Base-by-base conservation (phyloP, 37 sponge, comb jelly and placozoan species). In the Amphimedon queenslandica region DNA sequence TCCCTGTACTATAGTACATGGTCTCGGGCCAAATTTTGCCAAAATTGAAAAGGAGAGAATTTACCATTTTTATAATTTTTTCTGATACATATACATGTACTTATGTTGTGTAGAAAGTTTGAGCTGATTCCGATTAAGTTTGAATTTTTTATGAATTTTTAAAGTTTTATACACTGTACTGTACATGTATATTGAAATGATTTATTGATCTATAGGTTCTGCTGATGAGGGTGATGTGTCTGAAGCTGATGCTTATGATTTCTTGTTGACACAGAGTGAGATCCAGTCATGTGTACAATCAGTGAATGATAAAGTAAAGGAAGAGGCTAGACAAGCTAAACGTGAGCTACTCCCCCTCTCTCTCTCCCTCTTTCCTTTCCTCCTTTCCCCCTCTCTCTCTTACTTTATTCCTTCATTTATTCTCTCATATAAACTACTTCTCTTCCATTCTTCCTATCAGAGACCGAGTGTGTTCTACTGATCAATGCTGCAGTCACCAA, bases 221-320 rank as follows among this genome's bases (percentile, higher is more conserved):
- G 90, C 82, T 68, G 81, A 77, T 24, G 74, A 73, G n/a, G 78
- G 67, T 38, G 90, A 76, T 16, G 76, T 82, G 25, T 53, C 65
- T 1, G 84, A 92, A 42, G 66, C 65, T 51, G 97, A 98, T 69
- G 93, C 87, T 23, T 98, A 98, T 69, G 96, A 98, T 24, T 68
- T 73, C 38, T 84, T 88, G 66, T 86, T 98, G 42, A 95, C 95
- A 0, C 88, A 80, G 43, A 85, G 70, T 32, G 96, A 94, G 79
- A 84, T 98, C 21, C 99, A 98, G 70, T 84, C 73, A 13, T 33
- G 75, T 11, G 74, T 98, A 33, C 67, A 78, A 38, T 63, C 72
- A 16, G 84, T 89, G 66, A 94, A 94, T 82, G 71, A 71, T 51
- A 77, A 77, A 23, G 94, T 90, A 1, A 73, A 83, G 58, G 72